Evolutionary conservation across 1,140 invertebrate species (phyloP), one percentile per base, ranked within the genome.

Genomic region (Amphibalanus amphitrite): DNA sequence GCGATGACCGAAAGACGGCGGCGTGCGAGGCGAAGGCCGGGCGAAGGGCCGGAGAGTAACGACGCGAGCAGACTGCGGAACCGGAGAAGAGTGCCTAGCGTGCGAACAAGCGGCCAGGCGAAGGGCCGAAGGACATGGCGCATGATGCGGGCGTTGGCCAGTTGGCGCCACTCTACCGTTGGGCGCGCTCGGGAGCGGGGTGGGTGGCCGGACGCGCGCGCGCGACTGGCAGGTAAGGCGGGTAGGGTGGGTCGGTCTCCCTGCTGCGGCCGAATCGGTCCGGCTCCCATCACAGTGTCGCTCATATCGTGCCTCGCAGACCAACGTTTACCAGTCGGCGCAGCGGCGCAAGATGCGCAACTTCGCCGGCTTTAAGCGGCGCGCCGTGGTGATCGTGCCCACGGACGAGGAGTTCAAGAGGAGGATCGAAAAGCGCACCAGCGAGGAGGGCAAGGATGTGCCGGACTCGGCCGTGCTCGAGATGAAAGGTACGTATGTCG

Each of bases 291-390:
- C 26, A 29, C 67, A 26, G 67, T 72, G 72, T 69, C 71, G 75
- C 70, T 74, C 73, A 75, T 71, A 71, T 77, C 76, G 71, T 75
- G 76, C 75, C 79, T 76, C 83, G 78, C 81, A 96, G 93, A 92
- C 91, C 82, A 97, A 97, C 87, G 90, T 96, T 77, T 95, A 93
- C 85, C 89, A 90, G 82, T 89, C 91, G 80, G 90, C 89, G 77
- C 92, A 96, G 85, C 88, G 90, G 81, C 91, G 94, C 83, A 97
- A 97, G 88, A 90, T 97, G 88, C 88, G 89, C 82, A 88, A 90
- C 82, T 97, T 97, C 86, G 86, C 87, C 81, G 92, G 90, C 79
- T 93, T 91, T 84, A 89, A 89, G 83, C 88, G 90, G 78, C 90
- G 88, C 78, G 90, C 92, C 74, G 87, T 95, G 79, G 89, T 95